A percentile compares a stretch with the other conserved stretches of the same genome.
Conservation (phyloP, 2,888 invertebrate species). For the Dicycla oo region DNA sequence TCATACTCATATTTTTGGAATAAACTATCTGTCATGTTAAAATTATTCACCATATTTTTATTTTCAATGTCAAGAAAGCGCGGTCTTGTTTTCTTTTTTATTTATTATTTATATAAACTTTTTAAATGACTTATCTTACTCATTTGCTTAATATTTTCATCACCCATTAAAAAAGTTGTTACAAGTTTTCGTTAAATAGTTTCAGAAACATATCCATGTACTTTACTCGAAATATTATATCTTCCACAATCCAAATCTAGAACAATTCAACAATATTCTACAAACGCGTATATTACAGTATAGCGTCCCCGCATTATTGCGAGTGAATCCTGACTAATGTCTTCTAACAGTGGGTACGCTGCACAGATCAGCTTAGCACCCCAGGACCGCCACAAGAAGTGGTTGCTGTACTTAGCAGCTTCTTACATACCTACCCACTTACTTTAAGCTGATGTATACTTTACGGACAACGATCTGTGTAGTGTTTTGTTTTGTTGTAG, state of each 20-base stretch:
- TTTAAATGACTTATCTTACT: neutral
- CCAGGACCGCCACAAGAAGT: conserved; percentile 40
- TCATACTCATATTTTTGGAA: neutral
- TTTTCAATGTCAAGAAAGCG: neutral
- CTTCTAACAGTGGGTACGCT: neutral
- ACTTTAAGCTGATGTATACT: conserved; percentile 19
- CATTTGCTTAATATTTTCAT: neutral
- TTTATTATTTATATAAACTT: neutral
- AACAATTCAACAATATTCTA: conserved; percentile 1
- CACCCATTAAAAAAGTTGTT: neutral
- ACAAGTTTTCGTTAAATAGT: neutral
- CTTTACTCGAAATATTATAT: neutral
- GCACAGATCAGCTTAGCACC: conserved; percentile 43
- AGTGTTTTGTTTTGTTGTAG: conserved; percentile 17
- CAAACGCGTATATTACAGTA: neutral
- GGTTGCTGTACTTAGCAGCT: conserved; percentile 25
- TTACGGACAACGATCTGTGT: neutral
- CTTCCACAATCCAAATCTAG: neutral
- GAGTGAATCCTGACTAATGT: conserved; percentile 38
- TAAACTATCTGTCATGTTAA: too few species aligned
- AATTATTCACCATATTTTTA: neutral
- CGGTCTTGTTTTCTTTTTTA: too few species aligned
- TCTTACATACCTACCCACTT: conserved; percentile 30
- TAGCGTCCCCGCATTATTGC: conserved; percentile 1
- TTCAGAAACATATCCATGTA: neutral